Evolutionary conservation across 1,140 invertebrate genomes (phyloP), one percentile per base, ranked within the genome.

Genomic region (Hormaphis cornu): DNA sequence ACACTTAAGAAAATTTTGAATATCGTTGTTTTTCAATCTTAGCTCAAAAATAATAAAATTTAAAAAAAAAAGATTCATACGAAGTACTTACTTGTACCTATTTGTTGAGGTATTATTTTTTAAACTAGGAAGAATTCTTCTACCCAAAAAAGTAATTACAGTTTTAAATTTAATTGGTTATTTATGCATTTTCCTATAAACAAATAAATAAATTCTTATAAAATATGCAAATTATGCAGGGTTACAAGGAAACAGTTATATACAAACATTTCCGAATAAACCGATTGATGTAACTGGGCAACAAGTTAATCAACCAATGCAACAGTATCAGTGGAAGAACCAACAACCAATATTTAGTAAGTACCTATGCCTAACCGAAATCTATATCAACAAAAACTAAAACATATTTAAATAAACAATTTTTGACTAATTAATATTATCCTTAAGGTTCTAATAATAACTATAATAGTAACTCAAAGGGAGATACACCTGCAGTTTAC

Each of bases 261-360:
- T 48, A 20, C 61, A 66, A 16, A 33, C 61, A 20, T 66, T 66
- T 20, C 28, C 61, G 35, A 66, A 66, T 48, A 66, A 66, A 9
- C 61, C 61, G 50, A 48, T 66, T 16, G 61, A 66, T 33, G 12
- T 20, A 33, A 22, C 7, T 5, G 61, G 42, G 8, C 61, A 63
- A 9, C 59, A 33, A 50, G 14, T 66, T 22, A 66, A 50, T 42
- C 37, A 66, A 24, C 24, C 24, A 16, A 58, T 53, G 2, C 70
- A 30, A 46, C 61, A 63, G 18, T 44, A 63, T 8, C 58, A 66
- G n/a, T 66, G 61, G 61, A 66, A 48, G 2, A 71, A 61, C 33
- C 54, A 59, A 22, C 70, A 44, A 48, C 53, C 37, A n/a, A 18
- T 70, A n/a, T 56, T 61, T 46, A 35, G 35, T 44, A 33, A 48